These are phyloP conservation scores for Sturmia bella DNA, from an alignment of 2,888 invertebrate species.

Conservation along the genomic window DNA sequence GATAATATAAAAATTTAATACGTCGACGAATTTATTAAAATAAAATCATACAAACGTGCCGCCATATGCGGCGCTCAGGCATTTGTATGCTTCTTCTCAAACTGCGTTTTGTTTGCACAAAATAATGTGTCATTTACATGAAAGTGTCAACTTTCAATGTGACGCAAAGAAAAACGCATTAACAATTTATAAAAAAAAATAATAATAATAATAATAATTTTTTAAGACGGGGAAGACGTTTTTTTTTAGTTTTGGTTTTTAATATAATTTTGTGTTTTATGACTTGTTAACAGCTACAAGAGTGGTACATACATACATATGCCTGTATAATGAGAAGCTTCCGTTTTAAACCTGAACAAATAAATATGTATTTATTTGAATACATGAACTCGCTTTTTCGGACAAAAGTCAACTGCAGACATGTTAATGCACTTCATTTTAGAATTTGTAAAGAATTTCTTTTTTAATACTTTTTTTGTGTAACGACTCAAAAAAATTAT, in stretches of 20 bases:
- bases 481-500: too few relatives aligned
- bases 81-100: not conserved
- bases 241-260: constrained; percentile 1
- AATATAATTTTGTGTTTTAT: constrained; percentile 24
- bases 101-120: constrained; percentile 63
- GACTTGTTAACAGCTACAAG: constrained; percentile 37
- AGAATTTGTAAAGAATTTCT: not conserved
- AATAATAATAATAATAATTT: constrained; percentile 1
- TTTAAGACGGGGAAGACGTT: constrained; percentile 1
- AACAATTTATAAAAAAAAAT: constrained; percentile 30
- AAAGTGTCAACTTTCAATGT: constrained; percentile 69
- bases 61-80: constrained; percentile 34
- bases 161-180: constrained; percentile 11
- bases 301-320: constrained; percentile 30
- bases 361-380: constrained; percentile 17
- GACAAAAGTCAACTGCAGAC: not conserved
- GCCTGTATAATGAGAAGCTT: constrained; percentile 69
- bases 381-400: constrained; percentile 4
- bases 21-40: not conserved
- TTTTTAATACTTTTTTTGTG: too few relatives aligned
- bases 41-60: constrained; percentile 8
- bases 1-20: constrained; percentile 2
- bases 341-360: constrained; percentile 55
- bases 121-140: constrained; percentile 45
- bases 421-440: constrained; percentile 35